Base-by-base conservation (phyloP, 2,888 invertebrate genomes). In the Cheilosia soror region DNA sequence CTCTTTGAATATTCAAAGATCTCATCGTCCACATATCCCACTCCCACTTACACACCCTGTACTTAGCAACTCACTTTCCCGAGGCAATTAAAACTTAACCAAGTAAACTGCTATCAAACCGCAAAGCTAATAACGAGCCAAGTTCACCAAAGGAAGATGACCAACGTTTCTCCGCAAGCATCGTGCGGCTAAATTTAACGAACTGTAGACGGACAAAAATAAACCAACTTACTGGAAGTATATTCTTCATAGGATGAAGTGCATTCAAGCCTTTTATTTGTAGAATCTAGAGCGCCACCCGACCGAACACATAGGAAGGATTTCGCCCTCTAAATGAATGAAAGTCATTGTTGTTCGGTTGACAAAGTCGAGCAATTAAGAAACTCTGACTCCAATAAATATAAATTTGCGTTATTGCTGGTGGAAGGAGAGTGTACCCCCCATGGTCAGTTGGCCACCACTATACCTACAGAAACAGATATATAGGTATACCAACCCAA, bases 331-430 rank as follows among this genome's bases (percentile, higher is more conserved):
- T 63, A 75, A 81, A 58, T 42, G 47, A 81, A 81, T 47, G 63
- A 75, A 81, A 75, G 69, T 69, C 80, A 75, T 75, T 81, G 75
- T 81, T 57, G 62, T 69, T 63, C 27, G 55, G 77, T 77, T 82
- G 82, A 82, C 82, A 82, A 77, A 82, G 82, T 82, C 82, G 57
- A 72, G 77, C 77, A 82, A 82, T 82, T 82, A 82, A 72, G 77
- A 82, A 82, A 82, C 82, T 77, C 71, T 75, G 77, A 82, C 82
- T 82, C 60, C 82, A 77, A 82, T 82, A 82, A 82, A 82, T 82
- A 82, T 82, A 77, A 82, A 82, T 82, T 82, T 82, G 71, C 71
- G 71, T 72, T 57, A 65, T 63, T 33, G 55, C 15, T 25, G 27
- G 7, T 20, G 4, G 9, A 5, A 2, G 27, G 53, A 13, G 40